These are phyloP conservation scores for Lissocephala sabroskyi DNA, from an alignment of 2,888 invertebrate genomes.

Conservation along the genomic window DNA sequence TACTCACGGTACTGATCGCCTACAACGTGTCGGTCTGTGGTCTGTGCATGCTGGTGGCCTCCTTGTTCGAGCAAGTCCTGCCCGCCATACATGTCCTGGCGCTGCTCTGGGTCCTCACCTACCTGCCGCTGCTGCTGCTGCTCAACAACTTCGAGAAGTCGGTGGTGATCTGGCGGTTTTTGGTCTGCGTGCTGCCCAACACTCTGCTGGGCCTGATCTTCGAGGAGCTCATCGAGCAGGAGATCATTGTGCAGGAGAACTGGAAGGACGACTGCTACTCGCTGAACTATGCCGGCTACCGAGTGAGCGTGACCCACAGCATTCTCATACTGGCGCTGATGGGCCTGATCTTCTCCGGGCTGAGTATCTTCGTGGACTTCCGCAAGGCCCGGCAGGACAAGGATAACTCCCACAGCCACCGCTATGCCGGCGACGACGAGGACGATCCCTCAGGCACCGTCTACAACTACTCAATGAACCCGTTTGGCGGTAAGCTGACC, in stretches of 20 bases:
- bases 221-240: conserved; percentile 28
- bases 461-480: conserved; percentile 15
- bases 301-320: conserved; percentile 15
- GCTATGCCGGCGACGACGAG: background rate
- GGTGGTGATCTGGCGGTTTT: conserved; percentile 12
- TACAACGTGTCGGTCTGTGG: conserved; percentile 81
- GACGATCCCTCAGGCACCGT: conserved; percentile 4
- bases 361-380: conserved; percentile 76
- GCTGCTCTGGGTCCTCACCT: conserved; percentile 81
- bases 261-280: conserved; percentile 11
- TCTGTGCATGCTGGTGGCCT: conserved; percentile 83
- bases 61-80: conserved; percentile 83
- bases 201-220: conserved; percentile 78
- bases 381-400: conserved; percentile 32
- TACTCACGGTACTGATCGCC: conserved; percentile 79
- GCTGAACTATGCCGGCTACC: conserved; percentile 1
- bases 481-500: conserved; percentile 31
- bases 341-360: conserved; percentile 73
- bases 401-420: conserved; percentile 4
- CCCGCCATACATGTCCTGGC: conserved; percentile 82
- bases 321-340: conserved; percentile 16
- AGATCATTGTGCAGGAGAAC: conserved; percentile 19
- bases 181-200: conserved; percentile 77
- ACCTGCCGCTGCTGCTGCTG: conserved; percentile 80
- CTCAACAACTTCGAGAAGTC: conserved; percentile 28